A percentile compares a stretch with the other conserved stretches of the same genome.
phyloP scores from a whole-genome alignment of 1,140 invertebrate genomes.

The Pentalonia nigronervosa region DNA sequence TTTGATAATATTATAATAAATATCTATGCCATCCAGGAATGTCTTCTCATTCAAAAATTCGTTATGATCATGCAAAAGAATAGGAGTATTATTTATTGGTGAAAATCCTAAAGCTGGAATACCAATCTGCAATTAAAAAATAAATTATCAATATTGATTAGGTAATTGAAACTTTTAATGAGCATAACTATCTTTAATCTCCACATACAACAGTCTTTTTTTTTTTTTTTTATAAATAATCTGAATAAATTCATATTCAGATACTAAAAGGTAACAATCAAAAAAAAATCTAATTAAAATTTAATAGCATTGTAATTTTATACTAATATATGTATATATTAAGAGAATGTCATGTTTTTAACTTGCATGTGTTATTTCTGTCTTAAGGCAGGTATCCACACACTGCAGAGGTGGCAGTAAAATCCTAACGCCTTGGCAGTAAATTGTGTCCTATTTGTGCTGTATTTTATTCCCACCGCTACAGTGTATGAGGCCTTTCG shows the following conservation, averaged over 20 bases:
- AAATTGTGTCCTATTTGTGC: no score
- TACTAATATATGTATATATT: no score
- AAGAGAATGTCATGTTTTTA: no score
- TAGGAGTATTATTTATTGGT: constrained; percentile 74
- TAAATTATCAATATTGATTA: background rate
- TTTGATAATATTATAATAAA: constrained; percentile 69
- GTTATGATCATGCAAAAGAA: constrained; percentile 78
- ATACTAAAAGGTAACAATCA: background rate
- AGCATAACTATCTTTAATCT: no score
- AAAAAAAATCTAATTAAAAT: background rate
- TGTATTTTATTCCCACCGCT: no score
- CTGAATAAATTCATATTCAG: background rate
- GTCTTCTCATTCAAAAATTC: constrained; percentile 76
- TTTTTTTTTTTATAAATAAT: background rate
- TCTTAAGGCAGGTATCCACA: background rate
- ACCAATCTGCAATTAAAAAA: constrained; percentile 61
- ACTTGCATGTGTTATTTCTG: background rate
- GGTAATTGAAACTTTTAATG: background rate
- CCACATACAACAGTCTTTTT: background rate
- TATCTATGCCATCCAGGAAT: constrained; percentile 75
- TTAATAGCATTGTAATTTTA: background rate
- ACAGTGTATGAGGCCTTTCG: no score
- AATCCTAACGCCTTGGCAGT: no score
- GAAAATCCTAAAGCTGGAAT: constrained; percentile 63
- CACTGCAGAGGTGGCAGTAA: no score